Percentiles rank a stretch among this genome's conserved stretches.
Evolutionary conservation across 2,797 vertebrate species (phyloP).

Genomic region (Cephalopachus bancanus): DNA sequence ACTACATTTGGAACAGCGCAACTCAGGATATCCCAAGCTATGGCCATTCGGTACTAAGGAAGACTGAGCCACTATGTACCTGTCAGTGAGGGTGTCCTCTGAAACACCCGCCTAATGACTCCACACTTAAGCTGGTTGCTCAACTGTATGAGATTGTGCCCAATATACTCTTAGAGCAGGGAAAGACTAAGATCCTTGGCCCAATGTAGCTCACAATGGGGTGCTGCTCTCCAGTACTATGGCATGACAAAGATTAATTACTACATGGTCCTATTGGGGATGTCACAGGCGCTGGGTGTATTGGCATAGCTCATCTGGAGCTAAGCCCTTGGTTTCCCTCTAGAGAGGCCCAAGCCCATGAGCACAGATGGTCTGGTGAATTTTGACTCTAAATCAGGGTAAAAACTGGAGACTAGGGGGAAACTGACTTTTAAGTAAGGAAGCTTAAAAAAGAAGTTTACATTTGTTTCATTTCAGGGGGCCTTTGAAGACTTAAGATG

Average conservation of each 20-base stretch:
- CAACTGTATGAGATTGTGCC: conserved; percentile 98
- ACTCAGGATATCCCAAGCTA: conserved; percentile 95
- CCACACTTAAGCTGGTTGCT: conserved; percentile 95
- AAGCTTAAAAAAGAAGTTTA: conserved; percentile 66
- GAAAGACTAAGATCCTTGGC: conserved; percentile 97
- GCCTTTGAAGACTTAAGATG: conserved; percentile 68
- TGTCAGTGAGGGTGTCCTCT: conserved; percentile 96
- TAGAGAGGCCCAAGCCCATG: conserved; percentile 96
- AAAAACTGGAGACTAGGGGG: conserved; percentile 88
- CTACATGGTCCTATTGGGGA: conserved; percentile 96
- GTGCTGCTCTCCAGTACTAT: conserved; percentile 96
- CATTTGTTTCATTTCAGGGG: conserved; percentile 71
- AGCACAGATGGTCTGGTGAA: conserved; percentile 94
- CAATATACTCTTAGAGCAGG: conserved; percentile 95
- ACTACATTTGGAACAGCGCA: conserved; percentile 96
- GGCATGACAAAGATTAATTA: conserved; percentile 97
- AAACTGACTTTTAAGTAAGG: background rate
- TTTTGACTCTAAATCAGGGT: conserved; percentile 92
- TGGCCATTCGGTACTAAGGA: conserved; percentile 94
- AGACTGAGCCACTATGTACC: conserved; percentile 95
- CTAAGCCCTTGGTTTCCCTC: conserved; percentile 93
- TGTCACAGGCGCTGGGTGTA: conserved; percentile 94
- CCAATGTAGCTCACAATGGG: conserved; percentile 96
- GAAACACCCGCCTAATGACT: conserved; percentile 96
- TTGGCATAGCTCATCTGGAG: conserved; percentile 96